Conservation (phyloP, 2,113 vertebrate species). For the Oriolus oriolus region DNA sequence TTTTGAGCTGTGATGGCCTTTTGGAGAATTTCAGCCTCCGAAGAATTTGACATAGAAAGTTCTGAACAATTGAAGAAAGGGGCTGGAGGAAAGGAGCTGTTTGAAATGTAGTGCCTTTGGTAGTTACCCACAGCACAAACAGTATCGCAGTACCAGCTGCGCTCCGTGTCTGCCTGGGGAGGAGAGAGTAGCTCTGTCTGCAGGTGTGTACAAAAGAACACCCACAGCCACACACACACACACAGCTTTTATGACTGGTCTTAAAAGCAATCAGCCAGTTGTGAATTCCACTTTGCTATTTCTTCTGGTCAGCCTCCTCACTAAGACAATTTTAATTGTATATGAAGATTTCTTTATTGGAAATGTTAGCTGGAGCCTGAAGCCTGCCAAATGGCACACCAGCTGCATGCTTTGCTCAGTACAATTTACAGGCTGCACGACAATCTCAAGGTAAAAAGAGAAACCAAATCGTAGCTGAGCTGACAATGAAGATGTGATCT, state of each 20-base stretch:
- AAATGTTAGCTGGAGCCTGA: not conserved
- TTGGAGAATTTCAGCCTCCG: not conserved
- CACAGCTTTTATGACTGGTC: not conserved
- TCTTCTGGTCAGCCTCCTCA: not conserved
- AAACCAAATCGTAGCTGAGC: not conserved
- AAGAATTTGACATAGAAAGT: not conserved
- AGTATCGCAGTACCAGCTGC: not conserved
- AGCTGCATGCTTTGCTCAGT: not conserved
- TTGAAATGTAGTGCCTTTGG: not conserved
- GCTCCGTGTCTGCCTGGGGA: not conserved
- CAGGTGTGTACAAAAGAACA: not conserved
- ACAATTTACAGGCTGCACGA: not conserved
- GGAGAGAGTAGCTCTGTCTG: not conserved
- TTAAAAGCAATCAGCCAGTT: not conserved
- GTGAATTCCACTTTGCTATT: not conserved
- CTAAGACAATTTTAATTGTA: not conserved
- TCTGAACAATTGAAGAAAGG: not conserved
- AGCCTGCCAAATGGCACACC: not conserved
- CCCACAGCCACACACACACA: not conserved
- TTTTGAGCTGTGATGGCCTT: not conserved
- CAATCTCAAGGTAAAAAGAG: conserved; percentile 30
- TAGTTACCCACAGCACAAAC: not conserved
- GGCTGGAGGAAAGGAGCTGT: not conserved
- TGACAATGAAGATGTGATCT: not conserved
- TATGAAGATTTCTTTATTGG: not conserved